Evolutionary conservation across 2,888 invertebrate species (phyloP).

Genomic region (Epinotia demarniana): DNA sequence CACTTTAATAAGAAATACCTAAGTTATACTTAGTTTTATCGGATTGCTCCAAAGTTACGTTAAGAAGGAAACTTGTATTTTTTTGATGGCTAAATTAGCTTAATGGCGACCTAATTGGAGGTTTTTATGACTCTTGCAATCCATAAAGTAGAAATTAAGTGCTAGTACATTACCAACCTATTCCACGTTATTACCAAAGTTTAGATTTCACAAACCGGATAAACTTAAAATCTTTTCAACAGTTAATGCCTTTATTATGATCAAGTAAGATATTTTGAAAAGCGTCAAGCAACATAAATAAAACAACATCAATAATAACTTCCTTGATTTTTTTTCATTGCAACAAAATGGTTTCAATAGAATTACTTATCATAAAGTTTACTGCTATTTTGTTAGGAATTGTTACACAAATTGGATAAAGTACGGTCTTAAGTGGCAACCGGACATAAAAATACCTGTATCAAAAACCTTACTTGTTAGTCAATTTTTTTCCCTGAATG

Average conservation of each 20-base stretch:
- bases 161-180: constrained; percentile 37
- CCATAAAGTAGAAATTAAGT: constrained; percentile 43
- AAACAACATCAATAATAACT: too few species aligned
- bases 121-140: constrained; percentile 44
- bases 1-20: constrained; percentile 6
- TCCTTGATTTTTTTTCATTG: too few species aligned
- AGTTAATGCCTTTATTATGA: background rate
- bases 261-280: background rate
- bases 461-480: too few species aligned
- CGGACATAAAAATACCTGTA: background rate
- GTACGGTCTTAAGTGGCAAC: background rate
- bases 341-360: too few species aligned
- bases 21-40: constrained; percentile 10
- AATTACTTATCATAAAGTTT: background rate
- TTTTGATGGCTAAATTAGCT: constrained; percentile 45
- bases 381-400: background rate
- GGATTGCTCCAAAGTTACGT: constrained; percentile 31
- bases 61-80: constrained; percentile 45
- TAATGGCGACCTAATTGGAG: constrained; percentile 46
- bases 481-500: too few species aligned
- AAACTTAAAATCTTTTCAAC: constrained; percentile 26
- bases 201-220: constrained; percentile 39
- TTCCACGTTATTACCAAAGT: constrained; percentile 38
- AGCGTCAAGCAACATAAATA: too few species aligned
- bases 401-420: too few species aligned